Base-by-base conservation (phyloP, 2,797 vertebrate genomes). In the Pempheris klunzingeri region DNA sequence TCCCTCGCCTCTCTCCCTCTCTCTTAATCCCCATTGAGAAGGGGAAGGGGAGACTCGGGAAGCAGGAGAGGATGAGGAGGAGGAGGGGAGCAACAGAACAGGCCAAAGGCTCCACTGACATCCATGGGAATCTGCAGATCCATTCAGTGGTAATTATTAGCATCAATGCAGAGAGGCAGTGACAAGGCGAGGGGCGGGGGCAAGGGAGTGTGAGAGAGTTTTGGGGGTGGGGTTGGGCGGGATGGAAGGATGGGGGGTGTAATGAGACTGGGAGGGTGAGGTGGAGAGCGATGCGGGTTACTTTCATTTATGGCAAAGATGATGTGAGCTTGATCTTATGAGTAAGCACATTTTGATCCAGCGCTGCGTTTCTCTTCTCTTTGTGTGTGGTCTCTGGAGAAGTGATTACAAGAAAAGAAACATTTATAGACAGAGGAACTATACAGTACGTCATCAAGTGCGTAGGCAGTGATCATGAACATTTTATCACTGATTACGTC, bases 121-220 rank as follows among this genome's bases (percentile, higher is more conserved):
- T 94, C 92, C 93, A 94, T 91, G 94, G 95, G 94, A 95, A 94
- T 94, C 93, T 90, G 92, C 91, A 83, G 88, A 88, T 89, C 91
- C 92, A 94, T 96, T 94, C 95, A 96, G 90, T 63, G 46, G 83
- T 91, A 95, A 96, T 97, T 96, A 95, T 93, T 88, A 80, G 87
- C 93, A 93, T 96, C 94, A 93, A 92, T 93, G 89, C 90, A 32
- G 86, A 92, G 94, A 74, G 81, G 81, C 82, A 90, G 91, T 73
- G 75, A 85, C 81, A 70, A 88, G 88, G 81, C 77, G 65, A 87
- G 81, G 83, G 89, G 88, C 68, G 84, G 89, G 90, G 86, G 87
- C 81, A 83, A 89, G 80, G 83, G 88, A 85, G 83, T 84, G 85
- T 88, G 91, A 78, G 83, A 90, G 90, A 87, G 79, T 88, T 91